These are phyloP conservation scores for Clavelina lepadiformis DNA, from an alignment of 23 tunicate species.

Conservation along the genomic window DNA sequence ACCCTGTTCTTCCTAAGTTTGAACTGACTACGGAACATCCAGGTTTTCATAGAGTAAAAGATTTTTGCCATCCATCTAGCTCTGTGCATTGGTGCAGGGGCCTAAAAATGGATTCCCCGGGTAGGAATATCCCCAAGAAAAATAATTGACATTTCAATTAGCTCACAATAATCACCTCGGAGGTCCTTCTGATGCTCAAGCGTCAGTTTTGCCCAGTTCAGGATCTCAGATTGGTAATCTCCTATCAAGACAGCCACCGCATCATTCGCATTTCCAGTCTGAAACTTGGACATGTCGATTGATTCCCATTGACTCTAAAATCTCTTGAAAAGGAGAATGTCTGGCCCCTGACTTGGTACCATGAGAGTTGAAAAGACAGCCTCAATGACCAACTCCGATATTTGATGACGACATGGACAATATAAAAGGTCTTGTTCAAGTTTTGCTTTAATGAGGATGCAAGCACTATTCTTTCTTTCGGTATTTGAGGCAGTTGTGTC, in stretches of 20 bases:
- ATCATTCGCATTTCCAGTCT: conserved; percentile 10
- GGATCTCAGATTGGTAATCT: conserved; percentile 18
- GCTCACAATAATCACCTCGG: conserved; percentile 20
- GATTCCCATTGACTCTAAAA: conserved; percentile 21
- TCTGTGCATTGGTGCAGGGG: conserved; percentile 22
- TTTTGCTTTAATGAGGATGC: conserved; percentile 11
- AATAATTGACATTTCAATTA: conserved; percentile 15
- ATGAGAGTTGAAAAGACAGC: conserved; percentile 15
- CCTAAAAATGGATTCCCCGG: conserved; percentile 16
- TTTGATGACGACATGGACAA: conserved; percentile 28
- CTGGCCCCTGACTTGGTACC: conserved; percentile 13
- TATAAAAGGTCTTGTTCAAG: not conserved
- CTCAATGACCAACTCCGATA: not conserved
- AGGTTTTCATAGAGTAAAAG: conserved; percentile 11
- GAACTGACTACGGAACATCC: conserved; percentile 14
- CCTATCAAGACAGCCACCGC: conserved; percentile 7
- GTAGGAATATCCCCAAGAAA: conserved; percentile 11
- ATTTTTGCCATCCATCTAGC: conserved; percentile 26
- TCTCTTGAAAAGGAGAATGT: conserved; percentile 17
- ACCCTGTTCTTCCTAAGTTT: conserved; percentile 17
- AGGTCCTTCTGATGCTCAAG: conserved; percentile 22
- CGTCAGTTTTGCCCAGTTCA: conserved; percentile 20
- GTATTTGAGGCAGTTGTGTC: conserved; percentile 13
- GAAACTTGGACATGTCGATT: conserved; percentile 19
- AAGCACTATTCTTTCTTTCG: conserved; percentile 21